A percentile compares a stretch with the other conserved stretches of the same genome.
These are phyloP conservation scores for Porites evermanni DNA, from an alignment of 92 coral and sea anemone genomes.

Conservation along the genomic window DNA sequence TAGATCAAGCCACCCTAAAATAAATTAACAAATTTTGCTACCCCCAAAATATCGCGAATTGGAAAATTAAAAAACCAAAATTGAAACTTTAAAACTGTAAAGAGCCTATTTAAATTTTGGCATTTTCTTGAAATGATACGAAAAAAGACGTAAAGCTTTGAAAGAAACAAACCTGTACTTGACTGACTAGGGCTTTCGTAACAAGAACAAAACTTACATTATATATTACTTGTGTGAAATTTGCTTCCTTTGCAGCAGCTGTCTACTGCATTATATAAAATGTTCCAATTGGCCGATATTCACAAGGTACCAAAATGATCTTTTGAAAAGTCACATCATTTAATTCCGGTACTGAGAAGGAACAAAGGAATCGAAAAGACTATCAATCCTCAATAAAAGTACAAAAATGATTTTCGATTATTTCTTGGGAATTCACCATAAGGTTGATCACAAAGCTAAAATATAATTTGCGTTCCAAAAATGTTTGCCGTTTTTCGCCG, in stretches of 20 bases:
- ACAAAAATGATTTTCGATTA: not conserved
- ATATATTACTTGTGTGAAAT: constrained; percentile 3
- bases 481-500: not conserved
- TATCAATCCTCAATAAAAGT: not conserved
- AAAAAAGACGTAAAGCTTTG: no score
- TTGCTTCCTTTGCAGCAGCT: not conserved
- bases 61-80: no score
- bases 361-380: not conserved
- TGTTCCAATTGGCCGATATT: constrained; percentile 25
- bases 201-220: no score
- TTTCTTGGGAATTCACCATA: constrained; percentile 29
- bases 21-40: no score
- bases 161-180: no score
- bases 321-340: constrained; percentile 22
- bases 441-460: not conserved
- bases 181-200: no score
- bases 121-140: no score
- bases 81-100: no score
- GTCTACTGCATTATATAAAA: not conserved
- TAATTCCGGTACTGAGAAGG: constrained; percentile 9
- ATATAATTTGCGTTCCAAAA: not conserved
- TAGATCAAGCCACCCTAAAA: no score
- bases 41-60: no score
- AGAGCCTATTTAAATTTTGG: no score
- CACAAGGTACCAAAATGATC: constrained; percentile 11